Base-by-base conservation (phyloP, 1,140 invertebrate species). In the Procambarus clarkii region DNA sequence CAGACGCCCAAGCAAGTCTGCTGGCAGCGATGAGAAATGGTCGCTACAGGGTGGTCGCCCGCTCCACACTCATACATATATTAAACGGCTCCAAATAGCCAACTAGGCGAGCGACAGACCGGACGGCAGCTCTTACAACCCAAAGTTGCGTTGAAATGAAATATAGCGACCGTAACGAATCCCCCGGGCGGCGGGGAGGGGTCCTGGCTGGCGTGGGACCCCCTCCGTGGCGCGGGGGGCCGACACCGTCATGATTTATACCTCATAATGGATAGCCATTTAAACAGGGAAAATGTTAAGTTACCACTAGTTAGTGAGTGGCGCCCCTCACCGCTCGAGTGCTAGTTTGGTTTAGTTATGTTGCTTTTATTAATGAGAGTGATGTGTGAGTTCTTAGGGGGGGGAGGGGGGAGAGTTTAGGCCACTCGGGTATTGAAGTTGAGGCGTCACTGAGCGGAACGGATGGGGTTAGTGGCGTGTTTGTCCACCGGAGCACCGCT, bases 41-140 rank as follows among this genome's bases (percentile, higher is more conserved):
- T 34, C 7, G n/a, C 84, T 86, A 54, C 84, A 76, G 69, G 84
- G 84, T 74, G 50, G 50, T 77, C 84, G 69, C 24, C 45, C 48
- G 69, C 71, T 34, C 69, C 54, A 86, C 15, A 86, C 77, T 77
- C 84, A 77, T 86, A 74, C 84, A 86, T 86, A 76, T 86, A 86
- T 76, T 74, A 87, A 60, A 79, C 54, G 71, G 48, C 86, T 87
- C 81, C 64, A 87, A 87, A 87, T 87, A 50, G 76, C 86, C 76
- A 79, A 79, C n/a, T 45, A 79, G 86, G 50, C 48, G 86, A 87
- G 77, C 86, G 74, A 87, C 54, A 79, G 86, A 87, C 13, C 48
- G 4, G 74, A 64, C 54, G 48, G 86, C 69, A 34, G 24, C 69
- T 9, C 24, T 74, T 74, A 74, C 69, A 74, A 8, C 86, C 54